Evolutionary conservation across 2,888 invertebrate species (phyloP), one percentile per base, ranked within the genome.

Genomic region (Meta bourneti): DNA sequence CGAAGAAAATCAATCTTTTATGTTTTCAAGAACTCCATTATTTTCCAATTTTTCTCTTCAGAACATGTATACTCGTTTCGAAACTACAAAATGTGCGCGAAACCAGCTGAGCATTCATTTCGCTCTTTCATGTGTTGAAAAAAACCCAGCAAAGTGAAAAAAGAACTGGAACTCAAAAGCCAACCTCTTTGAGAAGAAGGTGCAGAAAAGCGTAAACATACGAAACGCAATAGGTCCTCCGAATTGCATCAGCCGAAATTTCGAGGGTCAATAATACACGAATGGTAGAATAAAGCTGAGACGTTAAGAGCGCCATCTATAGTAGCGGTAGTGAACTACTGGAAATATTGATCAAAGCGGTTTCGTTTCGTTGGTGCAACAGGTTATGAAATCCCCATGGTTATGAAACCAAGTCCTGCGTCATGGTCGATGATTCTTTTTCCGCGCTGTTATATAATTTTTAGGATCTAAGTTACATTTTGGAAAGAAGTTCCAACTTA

Each of bases 241-340:
- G 20, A 19, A 78, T 86, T 86, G 78, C 85, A 51, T 86, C 85
- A 86, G 34, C 85, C 70, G n/a, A 61, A 82, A 48, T 70, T 86
- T 86, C 49, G 69, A 78, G 49, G 78, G 51, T 86, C 77, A 69
- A 77, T 72, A 34, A 54, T 20, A 19, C 20, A 7, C 9, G 72
- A 9, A 20, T 8, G 20, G 4, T 19, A 16, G 34, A 34, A 78
- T 52, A 34, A 34, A n/a, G 8, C 61, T 79, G 4, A 16, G 74
- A 20, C 9, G 61, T 48, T 9, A 82, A 48, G 48, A 51, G 85
- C 85, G 85, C 85, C 85, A 86, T 86, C 85, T 86, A 86, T 20
- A 86, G 13, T 7, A 19, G 6, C 6, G 6, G 16, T 48, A 11
- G 34, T 13, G 54, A 75, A 84, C 84, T 84, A 84, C 20, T 2